Evolutionary conservation across 2,113 vertebrate genomes (phyloP), one percentile per base, ranked within the genome.

Genomic region (Gadus macrocephalus): DNA sequence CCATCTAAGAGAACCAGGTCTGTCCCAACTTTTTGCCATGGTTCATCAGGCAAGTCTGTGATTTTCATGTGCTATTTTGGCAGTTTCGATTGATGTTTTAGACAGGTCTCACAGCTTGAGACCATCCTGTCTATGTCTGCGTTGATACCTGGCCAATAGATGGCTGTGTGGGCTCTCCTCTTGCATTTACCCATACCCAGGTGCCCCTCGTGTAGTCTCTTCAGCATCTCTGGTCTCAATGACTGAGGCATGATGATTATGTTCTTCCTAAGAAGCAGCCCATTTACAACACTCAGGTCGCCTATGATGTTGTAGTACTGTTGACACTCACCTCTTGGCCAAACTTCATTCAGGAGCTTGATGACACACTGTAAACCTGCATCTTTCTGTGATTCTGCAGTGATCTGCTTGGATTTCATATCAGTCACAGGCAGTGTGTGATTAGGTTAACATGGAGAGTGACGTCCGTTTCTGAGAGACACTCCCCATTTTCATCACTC

Each of bases 361-460:
- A 62, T 62, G 60, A 62, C 60, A 2, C 60, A 25, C 60, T 25
- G 60, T 62, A 27, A 22, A 9, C 9, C 14, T 64, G 28, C n/a
- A 35, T 64, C 62, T 14, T 63, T 63, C 20, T 17, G 28, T 42
- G 63, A 38, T 64, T 64, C 15, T 8, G 28, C 63, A 38, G 31
- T 35, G 3, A 64, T 64, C 31, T 64, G 62, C 25, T 31, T 64
- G n/a, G 60, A 62, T 62, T 62, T 63, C 25, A 3, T 63, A 27
- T 63, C 62, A 15, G 62, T 35, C 3, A 64, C 63, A n/a, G 63
- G 28, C 9, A 63, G 22, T 17, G 28, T 9, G 63, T 38, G 12
- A 38, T 64, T 35, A 64, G 2, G 17, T 38, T 64, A 16, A 64
- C 62, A 63, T 63, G 62, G 19, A 63, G 27, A 14, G 5, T 20